Conservation (phyloP, 1,140 invertebrate species). For the Cydia fagiglandana region DNA sequence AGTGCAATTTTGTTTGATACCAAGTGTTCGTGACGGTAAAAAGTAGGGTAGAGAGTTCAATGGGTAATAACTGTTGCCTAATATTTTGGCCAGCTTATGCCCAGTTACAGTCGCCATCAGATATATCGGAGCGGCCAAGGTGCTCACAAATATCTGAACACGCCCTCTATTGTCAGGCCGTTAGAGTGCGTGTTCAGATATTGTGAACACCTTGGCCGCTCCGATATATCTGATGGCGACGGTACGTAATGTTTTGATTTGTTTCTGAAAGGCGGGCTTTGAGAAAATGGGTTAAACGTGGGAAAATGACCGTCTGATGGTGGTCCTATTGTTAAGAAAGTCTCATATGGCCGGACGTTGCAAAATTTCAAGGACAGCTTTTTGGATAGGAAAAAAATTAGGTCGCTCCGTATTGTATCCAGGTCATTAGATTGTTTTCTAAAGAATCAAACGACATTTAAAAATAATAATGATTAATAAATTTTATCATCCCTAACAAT, state of each 20-base stretch:
- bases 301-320: background rate
- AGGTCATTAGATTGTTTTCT: too few relatives aligned
- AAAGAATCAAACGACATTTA: too few relatives aligned
- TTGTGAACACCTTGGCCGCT: too few relatives aligned
- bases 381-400: background rate
- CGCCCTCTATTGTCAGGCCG: too few relatives aligned
- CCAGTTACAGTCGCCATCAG: too few relatives aligned
- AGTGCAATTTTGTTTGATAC: background rate
- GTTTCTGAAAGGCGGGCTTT: background rate
- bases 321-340: background rate
- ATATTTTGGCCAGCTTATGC: conserved; percentile 22
- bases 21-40: conserved; percentile 14
- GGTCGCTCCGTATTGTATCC: background rate
- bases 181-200: too few relatives aligned
- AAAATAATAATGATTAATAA: too few relatives aligned
- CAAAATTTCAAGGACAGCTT: background rate
- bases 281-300: conserved; percentile 3
- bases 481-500: too few relatives aligned
- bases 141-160: too few relatives aligned
- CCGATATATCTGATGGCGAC: too few relatives aligned
- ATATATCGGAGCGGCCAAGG: too few relatives aligned
- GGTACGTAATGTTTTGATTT: background rate
- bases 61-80: conserved; percentile 27
- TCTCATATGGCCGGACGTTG: background rate
- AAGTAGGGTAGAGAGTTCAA: conserved; percentile 20